Evolutionary conservation across 2,113 vertebrate genomes (phyloP).

Genomic region (Sapajus apella): DNA sequence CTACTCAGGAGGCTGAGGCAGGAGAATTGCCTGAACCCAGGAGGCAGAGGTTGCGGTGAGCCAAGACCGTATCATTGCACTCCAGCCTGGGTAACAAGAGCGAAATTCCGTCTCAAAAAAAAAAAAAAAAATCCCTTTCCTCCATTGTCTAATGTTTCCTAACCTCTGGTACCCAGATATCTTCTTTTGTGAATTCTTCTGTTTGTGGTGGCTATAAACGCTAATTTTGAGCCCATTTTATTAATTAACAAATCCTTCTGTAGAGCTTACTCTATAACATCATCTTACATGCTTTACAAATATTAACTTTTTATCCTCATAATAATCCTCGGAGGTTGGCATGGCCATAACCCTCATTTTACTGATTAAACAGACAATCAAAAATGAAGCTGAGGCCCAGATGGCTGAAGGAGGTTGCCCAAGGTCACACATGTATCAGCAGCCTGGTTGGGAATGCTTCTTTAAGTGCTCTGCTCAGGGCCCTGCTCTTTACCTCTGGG

Average conservation of each 20-base stretch:
- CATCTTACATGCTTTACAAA: neutral
- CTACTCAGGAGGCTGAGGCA: too few species aligned
- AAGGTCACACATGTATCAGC: neutral
- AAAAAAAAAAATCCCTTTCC: neutral
- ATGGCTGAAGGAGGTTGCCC: neutral
- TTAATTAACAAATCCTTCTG: neutral
- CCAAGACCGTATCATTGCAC: too few species aligned
- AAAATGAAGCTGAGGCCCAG: too few species aligned
- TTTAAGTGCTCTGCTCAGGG: neutral
- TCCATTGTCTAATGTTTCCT: neutral
- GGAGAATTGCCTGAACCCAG: too few species aligned
- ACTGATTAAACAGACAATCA: neutral
- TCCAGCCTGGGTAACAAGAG: too few species aligned
- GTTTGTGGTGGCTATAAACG: neutral
- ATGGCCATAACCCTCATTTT: neutral
- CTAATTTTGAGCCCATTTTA: neutral
- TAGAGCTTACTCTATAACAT: neutral
- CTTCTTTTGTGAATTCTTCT: neutral
- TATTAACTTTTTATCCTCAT: neutral
- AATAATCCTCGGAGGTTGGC: neutral
- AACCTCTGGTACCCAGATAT: neutral
- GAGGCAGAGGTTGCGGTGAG: too few species aligned
- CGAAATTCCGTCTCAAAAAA: too few species aligned
- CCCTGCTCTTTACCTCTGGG: rapidly evolving
- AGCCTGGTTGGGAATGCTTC: too few species aligned